These are phyloP conservation scores for Danio rerio DNA, from an alignment of 2,113 vertebrate genomes.

Conservation along the genomic window GRCz12tu NC_133180.1:7994001-7994500, in stretches of 20 bases:
- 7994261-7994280: background rate
- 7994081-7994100: no score
- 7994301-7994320: background rate
- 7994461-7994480: conserved; percentile 33
- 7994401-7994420: background rate
- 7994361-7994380: conserved; percentile 25
- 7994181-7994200: background rate
- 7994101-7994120: background rate
- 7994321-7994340: conserved; percentile 33
- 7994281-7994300: background rate
- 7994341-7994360: conserved; percentile 7
- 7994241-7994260: background rate
- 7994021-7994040: no score
- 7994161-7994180: background rate
- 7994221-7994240: background rate
- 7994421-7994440: conserved; percentile 15
- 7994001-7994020: no score
- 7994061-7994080: no score
- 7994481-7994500: background rate
- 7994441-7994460: conserved; percentile 37
- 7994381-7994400: conserved; percentile 31
- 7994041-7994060: background rate
- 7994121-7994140: background rate
- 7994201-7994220: background rate
- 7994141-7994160: background rate